These are phyloP conservation scores for Trichogramma dendrolimi DNA, from an alignment of 2,888 invertebrate genomes.

Conservation along the genomic window DNA sequence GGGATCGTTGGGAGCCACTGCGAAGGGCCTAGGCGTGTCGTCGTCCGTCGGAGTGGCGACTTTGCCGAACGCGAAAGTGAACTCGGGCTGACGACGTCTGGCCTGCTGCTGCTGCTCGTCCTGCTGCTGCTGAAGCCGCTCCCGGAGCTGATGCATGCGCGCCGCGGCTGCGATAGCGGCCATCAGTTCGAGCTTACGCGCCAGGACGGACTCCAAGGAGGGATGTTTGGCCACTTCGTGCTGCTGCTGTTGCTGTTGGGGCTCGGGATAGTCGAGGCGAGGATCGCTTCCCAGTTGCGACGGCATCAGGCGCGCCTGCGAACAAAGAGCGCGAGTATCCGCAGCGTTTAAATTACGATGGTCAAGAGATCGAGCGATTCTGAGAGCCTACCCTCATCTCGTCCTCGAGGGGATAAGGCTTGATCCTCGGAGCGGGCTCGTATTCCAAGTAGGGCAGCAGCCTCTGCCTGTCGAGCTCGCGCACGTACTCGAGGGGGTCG, in stretches of 20 bases:
- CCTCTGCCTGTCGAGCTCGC: constrained; percentile 18
- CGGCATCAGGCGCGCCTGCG: constrained; percentile 19
- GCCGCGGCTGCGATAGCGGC: background rate
- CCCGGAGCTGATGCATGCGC: background rate
- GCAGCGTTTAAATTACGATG: background rate
- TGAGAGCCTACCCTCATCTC: constrained; percentile 20
- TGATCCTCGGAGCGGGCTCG: constrained; percentile 8
- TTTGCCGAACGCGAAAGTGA: constrained; percentile 43
- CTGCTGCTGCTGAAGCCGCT: constrained; percentile 11
- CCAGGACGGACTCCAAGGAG: too few relatives aligned
- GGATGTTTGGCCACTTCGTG: too few relatives aligned
- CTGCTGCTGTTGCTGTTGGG: constrained; percentile 5
- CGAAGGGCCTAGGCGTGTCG: constrained; percentile 42
- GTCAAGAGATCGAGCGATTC: background rate
- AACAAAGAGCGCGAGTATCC: background rate
- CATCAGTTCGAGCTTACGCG: too few relatives aligned
- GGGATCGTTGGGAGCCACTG: constrained; percentile 50
- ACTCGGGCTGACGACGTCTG: constrained; percentile 34
- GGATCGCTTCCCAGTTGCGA: constrained; percentile 14
- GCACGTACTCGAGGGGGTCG: constrained; percentile 21
- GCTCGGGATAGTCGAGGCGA: constrained; percentile 24
- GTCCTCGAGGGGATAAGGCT: constrained; percentile 18
- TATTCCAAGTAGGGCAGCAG: constrained; percentile 24
- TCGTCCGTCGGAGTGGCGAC: constrained; percentile 23
- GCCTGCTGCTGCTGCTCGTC: constrained; percentile 14